phyloP scores from a whole-genome alignment of 2,797 vertebrate genomes.

The Sebastes hopkinsi region DNA sequence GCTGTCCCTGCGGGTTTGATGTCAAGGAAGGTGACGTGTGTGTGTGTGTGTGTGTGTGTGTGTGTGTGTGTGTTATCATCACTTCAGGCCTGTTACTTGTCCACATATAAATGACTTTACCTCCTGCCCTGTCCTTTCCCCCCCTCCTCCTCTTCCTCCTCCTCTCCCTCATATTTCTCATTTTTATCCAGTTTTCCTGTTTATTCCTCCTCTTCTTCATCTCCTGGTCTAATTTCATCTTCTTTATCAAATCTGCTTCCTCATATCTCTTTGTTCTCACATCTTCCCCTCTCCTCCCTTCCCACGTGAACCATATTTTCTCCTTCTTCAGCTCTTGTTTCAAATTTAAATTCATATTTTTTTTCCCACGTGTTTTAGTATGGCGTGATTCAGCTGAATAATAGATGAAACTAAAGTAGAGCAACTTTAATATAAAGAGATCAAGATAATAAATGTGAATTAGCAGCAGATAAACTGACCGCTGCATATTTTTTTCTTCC shows the following conservation, averaged over 20 bases:
- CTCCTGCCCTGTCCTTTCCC: neutral
- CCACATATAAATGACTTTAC: constrained; percentile 34
- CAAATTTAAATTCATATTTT: neutral
- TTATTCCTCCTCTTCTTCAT: too few relatives aligned
- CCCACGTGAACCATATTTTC: neutral
- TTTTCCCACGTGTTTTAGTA: neutral
- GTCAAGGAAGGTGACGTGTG: constrained; percentile 28
- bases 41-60: constrained; percentile 27
- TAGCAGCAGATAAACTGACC: neutral
- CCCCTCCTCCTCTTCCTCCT: neutral
- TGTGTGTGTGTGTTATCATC: constrained; percentile 20
- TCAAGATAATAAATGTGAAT: neutral
- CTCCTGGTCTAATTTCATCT: neutral
- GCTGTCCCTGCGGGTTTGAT: constrained; percentile 53
- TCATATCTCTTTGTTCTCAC: neutral
- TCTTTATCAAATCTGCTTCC: neutral
- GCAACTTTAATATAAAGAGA: neutral
- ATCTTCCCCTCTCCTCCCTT: neutral
- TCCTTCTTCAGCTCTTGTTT: neutral
- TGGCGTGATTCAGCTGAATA: neutral
- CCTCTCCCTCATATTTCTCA: neutral
- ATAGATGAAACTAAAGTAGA: neutral
- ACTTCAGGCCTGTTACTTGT: constrained; percentile 1
- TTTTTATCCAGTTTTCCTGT: neutral
- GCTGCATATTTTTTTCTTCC: neutral